Evolutionary conservation across 2,113 vertebrate species (phyloP), one percentile per base, ranked within the genome.

Genomic region (Tachuris rubrigastra): DNA sequence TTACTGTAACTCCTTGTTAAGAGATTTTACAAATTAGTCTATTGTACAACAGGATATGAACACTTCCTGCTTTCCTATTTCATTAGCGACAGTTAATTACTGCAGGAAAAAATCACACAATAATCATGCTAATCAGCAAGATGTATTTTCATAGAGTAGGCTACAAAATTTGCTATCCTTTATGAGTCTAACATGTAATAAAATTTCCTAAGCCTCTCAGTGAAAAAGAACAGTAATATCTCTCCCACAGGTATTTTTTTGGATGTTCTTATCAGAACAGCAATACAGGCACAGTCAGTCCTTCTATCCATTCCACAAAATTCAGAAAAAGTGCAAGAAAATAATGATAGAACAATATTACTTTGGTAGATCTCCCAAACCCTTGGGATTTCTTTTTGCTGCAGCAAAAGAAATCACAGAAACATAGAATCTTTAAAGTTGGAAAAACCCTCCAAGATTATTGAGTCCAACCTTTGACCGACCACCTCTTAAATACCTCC

Each of bases 11-110:
- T 94, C 41, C 39, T 81, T 72, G 25, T 63, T 68, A 85, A 68
- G 20, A 68, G 56, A 84, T 85, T 84, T 84, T 90, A 47, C 24
- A 65, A 81, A 74, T 84, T 78, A 87, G 10, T 41, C 30, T 78
- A 74, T 87, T 81, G 56, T 83, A 53, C 23, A 71, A 59, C 39
- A 74, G 81, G 81, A 93, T 90, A 77, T 59, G 67, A 89, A 83
- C 46, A 13, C 66, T 93, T 96, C 85, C 95, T 79, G n/a, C 66
- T 89, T 89, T 96, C 41, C 27, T 76, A 28, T 68, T 92, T 85
- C 56, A 68, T 93, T 94, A 91, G 42, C 77, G 37, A 50, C 2
- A 4, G 39, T 78, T 76, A 87, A 87, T 80, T 87, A 86, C 47
- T 77, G 31, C 47, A 59, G 82, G 39, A 73, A 89, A 89, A 87